These are phyloP conservation scores for Gila orcuttii DNA, from an alignment of 2,113 vertebrate species.

Conservation along the genomic window DNA sequence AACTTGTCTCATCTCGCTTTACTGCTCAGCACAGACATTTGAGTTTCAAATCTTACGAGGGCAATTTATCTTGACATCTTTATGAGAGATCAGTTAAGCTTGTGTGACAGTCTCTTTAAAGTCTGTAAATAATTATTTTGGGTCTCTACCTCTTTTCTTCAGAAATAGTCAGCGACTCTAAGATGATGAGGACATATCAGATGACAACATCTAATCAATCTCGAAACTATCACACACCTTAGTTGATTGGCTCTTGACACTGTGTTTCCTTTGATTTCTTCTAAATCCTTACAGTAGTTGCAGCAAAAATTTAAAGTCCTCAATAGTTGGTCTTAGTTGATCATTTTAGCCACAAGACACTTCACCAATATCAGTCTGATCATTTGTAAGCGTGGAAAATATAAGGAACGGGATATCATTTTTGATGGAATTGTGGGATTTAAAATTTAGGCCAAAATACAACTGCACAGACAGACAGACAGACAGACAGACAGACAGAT, in stretches of 20 bases:
- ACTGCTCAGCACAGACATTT: neutral
- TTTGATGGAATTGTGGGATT: neutral
- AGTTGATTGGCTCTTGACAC: slow-evolving; percentile 30
- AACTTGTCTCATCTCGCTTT: neutral
- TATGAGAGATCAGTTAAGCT: slow-evolving; percentile 26
- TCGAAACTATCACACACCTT: slow-evolving; percentile 26
- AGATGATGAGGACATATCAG: slow-evolving; percentile 44
- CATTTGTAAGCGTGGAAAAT: neutral
- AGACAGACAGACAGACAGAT: no score
- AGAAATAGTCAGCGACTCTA: slow-evolving; percentile 25
- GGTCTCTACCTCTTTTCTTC: slow-evolving; percentile 13
- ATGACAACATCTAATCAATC: slow-evolving; percentile 44
- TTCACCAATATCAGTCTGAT: neutral
- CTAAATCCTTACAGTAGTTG: slow-evolving; percentile 41
- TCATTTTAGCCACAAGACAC: neutral
- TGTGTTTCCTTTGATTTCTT: slow-evolving; percentile 15
- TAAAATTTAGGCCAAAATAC: neutral
- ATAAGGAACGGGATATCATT: neutral
- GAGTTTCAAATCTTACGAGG: slow-evolving; percentile 29
- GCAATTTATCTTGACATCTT: slow-evolving; percentile 46
- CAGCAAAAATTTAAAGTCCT: slow-evolving; percentile 54
- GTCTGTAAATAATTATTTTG: slow-evolving; percentile 23
- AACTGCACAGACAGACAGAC: neutral
- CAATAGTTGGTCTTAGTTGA: neutral
- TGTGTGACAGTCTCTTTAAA: slow-evolving; percentile 34